Base-by-base conservation (phyloP, 2,797 vertebrate genomes). In the Caiman crocodilus region DNA sequence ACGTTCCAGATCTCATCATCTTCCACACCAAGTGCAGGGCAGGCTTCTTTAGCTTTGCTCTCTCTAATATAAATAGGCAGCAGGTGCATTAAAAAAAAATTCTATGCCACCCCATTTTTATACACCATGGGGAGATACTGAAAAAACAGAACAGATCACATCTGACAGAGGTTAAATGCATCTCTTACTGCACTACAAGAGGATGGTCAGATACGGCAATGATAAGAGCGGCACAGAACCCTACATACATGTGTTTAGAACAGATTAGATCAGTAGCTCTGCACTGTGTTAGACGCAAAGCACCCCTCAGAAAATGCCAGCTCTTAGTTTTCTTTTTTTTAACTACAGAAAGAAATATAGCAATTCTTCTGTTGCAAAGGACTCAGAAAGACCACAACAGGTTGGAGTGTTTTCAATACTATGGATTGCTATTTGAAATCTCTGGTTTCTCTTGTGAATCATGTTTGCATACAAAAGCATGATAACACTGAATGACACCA, bases 121-220 rank as follows among this genome's bases (percentile, higher is more conserved):
- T 23, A 5, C 9, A 76, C n/a, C 1, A 10, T 50, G 0, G 73
- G 25, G 7, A 60, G 56, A 76, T 16, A 1, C 6, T 0, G 1
- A 61, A 9, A 81, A 26, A 59, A 67, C n/a, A 78, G 12, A 0
- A 0, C 20, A 61, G 80, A 35, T 14, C 5, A 17, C 5, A 3
- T 20, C 13, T 55, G 60, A 35, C 3, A 50, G 28, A 26, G 11
- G 21, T 6, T 13, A 77, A 12, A 35, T 30, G 5, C 11, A 14
- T 20, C 88, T 50, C 75, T 89, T 60, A 93, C 7, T 13, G 64
- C 8, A 20, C 23, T 20, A 30, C 6, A 3, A 71, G 8, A 55
- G 42, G 26, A 28, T 6, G 26, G 60, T n/a, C 21, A 14, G 14
- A 79, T 32, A 90, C 73, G 4, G 60, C n/a, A 23, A 16, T 32